phyloP scores from a whole-genome alignment of 2,113 vertebrate genomes.

The Litocranius walleri region DNA sequence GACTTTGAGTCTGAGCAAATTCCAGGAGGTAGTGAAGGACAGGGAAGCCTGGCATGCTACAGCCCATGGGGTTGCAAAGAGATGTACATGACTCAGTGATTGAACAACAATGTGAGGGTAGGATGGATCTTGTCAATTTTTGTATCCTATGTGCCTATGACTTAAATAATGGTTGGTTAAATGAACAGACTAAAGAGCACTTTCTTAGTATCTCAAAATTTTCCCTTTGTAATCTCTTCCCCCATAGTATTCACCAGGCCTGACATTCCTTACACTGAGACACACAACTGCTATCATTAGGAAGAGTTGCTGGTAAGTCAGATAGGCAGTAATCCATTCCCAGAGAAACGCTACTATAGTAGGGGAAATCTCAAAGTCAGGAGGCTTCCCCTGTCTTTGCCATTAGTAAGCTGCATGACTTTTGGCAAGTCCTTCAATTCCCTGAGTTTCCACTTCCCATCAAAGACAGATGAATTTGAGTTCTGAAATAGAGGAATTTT shows the following conservation, averaged over 20 bases:
- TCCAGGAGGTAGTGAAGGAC: background rate
- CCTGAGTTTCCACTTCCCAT: background rate
- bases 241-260: background rate
- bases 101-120: background rate
- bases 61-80: background rate
- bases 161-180: background rate
- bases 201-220: background rate
- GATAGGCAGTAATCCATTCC: background rate
- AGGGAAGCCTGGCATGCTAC: background rate
- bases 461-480: background rate
- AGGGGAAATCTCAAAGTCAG: background rate
- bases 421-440: background rate
- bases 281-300: background rate
- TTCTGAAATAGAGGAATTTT: background rate
- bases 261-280: background rate
- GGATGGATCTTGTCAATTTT: background rate
- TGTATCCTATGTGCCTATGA: background rate
- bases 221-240: background rate
- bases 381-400: background rate
- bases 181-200: background rate
- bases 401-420: background rate
- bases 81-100: background rate
- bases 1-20: background rate
- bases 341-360: background rate
- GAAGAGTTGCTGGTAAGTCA: background rate